Conservation (phyloP, 1,140 invertebrate species). For the Sinella curviseta region DNA sequence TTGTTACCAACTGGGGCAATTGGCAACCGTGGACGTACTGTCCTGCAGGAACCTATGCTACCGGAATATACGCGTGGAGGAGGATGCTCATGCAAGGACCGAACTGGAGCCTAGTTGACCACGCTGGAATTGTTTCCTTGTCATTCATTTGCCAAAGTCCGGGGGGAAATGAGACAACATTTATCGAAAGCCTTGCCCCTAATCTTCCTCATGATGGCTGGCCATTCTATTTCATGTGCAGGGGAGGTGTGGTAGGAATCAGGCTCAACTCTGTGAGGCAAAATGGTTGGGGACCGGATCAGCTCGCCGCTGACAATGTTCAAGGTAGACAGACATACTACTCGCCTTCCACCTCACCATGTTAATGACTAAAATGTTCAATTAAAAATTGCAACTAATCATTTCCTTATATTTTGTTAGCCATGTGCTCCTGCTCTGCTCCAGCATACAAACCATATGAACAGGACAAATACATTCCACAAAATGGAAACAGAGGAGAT, state of each 20-base stretch:
- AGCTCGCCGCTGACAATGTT: slow-evolving; percentile 34
- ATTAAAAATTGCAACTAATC: not conserved
- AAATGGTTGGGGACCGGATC: not conserved
- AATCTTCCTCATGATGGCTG: not conserved
- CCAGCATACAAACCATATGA: slow-evolving; percentile 33
- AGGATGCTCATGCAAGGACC: not conserved
- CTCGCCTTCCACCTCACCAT: not conserved
- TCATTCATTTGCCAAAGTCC: slow-evolving; percentile 11
- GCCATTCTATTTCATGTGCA: slow-evolving; percentile 26
- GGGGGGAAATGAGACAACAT: slow-evolving; percentile 15
- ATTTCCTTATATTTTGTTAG: slow-evolving; percentile 1
- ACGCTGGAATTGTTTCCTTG: slow-evolving; percentile 30
- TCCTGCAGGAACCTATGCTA: slow-evolving; percentile 19
- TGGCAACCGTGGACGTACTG: slow-evolving; percentile 26
- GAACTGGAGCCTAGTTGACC: not conserved
- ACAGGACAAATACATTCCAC: not conserved
- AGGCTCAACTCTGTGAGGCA: slow-evolving; percentile 24
- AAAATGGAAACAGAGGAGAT: slow-evolving; percentile 29
- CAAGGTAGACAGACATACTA: not conserved
- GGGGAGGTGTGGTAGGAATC: slow-evolving; percentile 28
- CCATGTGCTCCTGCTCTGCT: slow-evolving; percentile 29
- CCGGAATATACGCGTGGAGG: slow-evolving; percentile 34
- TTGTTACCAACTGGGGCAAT: slow-evolving; percentile 22
- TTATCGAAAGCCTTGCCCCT: slow-evolving; percentile 24
- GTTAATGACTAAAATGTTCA: not conserved